Evolutionary conservation across 1,140 invertebrate genomes (phyloP).

Genomic region (Hyles vespertilio): DNA sequence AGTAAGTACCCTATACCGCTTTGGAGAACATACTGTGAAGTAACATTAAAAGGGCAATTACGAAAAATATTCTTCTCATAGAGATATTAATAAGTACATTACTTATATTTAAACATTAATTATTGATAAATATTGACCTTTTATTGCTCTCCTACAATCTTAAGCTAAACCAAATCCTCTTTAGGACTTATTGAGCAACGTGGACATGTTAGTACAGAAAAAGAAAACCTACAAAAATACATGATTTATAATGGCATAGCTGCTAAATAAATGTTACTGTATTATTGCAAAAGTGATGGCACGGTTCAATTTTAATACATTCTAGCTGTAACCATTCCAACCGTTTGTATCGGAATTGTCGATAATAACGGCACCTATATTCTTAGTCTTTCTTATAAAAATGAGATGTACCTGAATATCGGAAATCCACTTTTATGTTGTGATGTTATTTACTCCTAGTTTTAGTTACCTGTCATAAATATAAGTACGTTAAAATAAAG

Average conservation of each 20-base stretch:
- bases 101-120: slow-evolving; percentile 43
- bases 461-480: neutral
- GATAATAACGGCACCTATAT: too few relatives aligned
- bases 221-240: slow-evolving; percentile 1
- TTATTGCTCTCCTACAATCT: slow-evolving; percentile 64
- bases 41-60: slow-evolving; percentile 52
- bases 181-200: slow-evolving; percentile 68
- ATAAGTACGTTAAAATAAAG: slow-evolving; percentile 11
- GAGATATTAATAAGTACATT: slow-evolving; percentile 48
- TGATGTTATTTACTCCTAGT: too few relatives aligned
- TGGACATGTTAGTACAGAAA: slow-evolving; percentile 55
- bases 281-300: too few relatives aligned
- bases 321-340: too few relatives aligned
- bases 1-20: slow-evolving; percentile 74
- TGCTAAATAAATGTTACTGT: too few relatives aligned
- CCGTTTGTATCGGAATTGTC: too few relatives aligned
- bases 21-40: slow-evolving; percentile 59
- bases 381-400: too few relatives aligned
- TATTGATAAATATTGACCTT: slow-evolving; percentile 45
- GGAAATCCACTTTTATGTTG: too few relatives aligned
- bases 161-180: slow-evolving; percentile 63
- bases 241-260: too few relatives aligned
- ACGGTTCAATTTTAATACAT: too few relatives aligned
- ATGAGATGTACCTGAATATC: too few relatives aligned
- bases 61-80: slow-evolving; percentile 44